Base-by-base conservation (phyloP, 2,888 invertebrate genomes). In the Ametastegia equiseti region DNA sequence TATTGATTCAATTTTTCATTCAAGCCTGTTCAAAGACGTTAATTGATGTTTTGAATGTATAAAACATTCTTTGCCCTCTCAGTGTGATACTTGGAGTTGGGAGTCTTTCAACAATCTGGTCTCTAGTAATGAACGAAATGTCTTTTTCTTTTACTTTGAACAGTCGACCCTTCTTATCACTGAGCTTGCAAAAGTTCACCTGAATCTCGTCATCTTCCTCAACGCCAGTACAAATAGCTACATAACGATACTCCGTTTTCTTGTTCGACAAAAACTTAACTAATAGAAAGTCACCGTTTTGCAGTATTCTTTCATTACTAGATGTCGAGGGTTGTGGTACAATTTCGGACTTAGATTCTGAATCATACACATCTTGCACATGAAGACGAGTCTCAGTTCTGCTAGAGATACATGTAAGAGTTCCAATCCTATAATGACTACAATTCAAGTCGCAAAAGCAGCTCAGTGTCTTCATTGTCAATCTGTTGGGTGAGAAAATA, bases 201-300 rank as follows among this genome's bases (percentile, higher is more conserved):
- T 4, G 2, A 1, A 67, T 11, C 39, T 67, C 30, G 23, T 57
- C 57, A 1, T 57, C 27, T 23, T 57, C 27, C 1, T 57, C 57
- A 57, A 33, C 27, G 1, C 1, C 6, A 33, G 11, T 63, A 9
- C 11, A 3, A 7, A 33, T 13, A 33, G 2, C 63, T 7, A 63
- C 63, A 33, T 63, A 63, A n/a, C 63, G 63, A 15, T 63, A 63
- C 23, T 60, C 60, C 7, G 15, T 27, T 60, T 60, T 60, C n/a
- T n/a, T n/a, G n/a, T 60, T 27, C 5, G n/a, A 1, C 6, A 15
- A n/a, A 60, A 60, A 27, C 60, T 60, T 60, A 1, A 60, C 60
- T 2, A 60, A 30, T 13, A 60, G 1, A 11, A 13, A 60, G 9
- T 60, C 60, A 60, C 60, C 60, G 60, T n/a, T n/a, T 1, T 45